Evolutionary conservation across 2,797 vertebrate species (phyloP).

Genomic region (Artibeus jamaicensis): DNA sequence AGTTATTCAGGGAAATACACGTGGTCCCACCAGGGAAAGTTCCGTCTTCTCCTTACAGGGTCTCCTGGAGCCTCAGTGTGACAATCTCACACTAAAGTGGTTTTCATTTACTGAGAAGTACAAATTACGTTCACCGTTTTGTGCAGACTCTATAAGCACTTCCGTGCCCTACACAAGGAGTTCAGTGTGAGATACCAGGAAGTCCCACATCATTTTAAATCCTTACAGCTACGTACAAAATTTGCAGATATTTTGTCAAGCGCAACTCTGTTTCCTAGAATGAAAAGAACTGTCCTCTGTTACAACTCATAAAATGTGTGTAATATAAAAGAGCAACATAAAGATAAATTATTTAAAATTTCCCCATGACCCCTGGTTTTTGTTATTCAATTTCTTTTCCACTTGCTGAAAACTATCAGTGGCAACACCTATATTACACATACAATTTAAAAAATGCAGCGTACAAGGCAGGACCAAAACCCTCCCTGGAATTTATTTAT

Average conservation of each 20-base stretch:
- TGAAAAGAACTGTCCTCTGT: constrained; percentile 27
- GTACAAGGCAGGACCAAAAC: background rate
- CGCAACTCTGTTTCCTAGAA: background rate
- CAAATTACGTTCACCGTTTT: background rate
- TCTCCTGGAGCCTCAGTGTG: background rate
- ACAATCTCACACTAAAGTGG: constrained; percentile 25
- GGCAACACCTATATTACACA: constrained; percentile 56
- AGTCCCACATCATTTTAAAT: background rate
- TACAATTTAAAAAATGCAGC: constrained; percentile 59
- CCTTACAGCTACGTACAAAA: background rate
- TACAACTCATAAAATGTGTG: constrained; percentile 47
- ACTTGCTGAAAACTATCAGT: constrained; percentile 55
- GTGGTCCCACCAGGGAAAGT: background rate
- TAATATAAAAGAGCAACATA: constrained; percentile 1
- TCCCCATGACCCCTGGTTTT: background rate
- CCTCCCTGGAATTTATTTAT: background rate
- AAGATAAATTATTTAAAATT: background rate
- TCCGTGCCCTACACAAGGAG: background rate
- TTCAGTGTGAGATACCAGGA: background rate
- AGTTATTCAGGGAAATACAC: background rate
- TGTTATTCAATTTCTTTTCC: constrained; percentile 34
- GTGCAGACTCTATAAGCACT: background rate
- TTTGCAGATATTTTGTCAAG: constrained; percentile 26
- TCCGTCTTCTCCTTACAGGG: constrained; percentile 18
- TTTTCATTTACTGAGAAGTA: constrained; percentile 42